Conservation (phyloP, 2,113 vertebrate species). For the Macaca nemestrina region DNA sequence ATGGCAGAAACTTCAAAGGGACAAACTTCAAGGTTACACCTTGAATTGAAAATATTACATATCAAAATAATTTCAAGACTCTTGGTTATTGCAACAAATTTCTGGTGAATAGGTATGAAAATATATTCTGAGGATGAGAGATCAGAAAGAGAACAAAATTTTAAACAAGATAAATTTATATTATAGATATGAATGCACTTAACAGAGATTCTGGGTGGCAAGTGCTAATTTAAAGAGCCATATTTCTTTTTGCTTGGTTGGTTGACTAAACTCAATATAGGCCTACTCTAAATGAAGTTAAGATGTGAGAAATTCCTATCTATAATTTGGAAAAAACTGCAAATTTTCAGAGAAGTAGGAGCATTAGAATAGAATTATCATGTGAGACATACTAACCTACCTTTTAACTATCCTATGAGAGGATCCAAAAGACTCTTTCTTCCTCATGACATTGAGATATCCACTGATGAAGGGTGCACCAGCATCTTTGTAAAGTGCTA, state of each 20-base stretch:
- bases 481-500: neutral
- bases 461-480: neutral
- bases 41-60: neutral
- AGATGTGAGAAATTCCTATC: neutral
- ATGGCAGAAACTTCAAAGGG: neutral
- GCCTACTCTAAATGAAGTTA: neutral
- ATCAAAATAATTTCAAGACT: neutral
- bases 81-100: neutral
- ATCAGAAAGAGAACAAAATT: neutral
- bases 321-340: neutral
- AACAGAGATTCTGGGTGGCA: neutral
- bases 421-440: neutral
- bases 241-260: neutral
- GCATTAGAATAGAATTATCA: neutral
- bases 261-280: neutral
- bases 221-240: neutral
- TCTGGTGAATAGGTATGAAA: neutral
- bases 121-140: neutral
- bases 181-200: neutral
- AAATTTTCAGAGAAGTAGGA: neutral
- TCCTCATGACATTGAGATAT: neutral
- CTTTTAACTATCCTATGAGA: neutral
- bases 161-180: neutral
- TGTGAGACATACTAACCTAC: neutral
- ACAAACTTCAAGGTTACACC: neutral